A percentile compares a stretch with the other conserved stretches of the same genome.
Evolutionary conservation across 2,888 invertebrate species (phyloP).

Genomic region (Leptopilina myrica): DNA sequence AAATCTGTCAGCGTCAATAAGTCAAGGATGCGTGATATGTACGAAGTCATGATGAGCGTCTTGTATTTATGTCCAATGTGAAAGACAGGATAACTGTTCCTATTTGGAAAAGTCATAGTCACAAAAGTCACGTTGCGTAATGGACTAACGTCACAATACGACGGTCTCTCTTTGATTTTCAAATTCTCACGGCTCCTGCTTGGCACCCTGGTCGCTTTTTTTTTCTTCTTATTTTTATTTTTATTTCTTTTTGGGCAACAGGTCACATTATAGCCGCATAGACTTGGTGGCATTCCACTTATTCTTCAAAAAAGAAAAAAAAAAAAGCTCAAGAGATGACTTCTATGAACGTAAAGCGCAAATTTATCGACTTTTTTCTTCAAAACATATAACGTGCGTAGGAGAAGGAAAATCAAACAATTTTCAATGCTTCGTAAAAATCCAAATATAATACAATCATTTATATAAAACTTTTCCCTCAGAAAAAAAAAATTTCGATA

Average conservation of each 20-base stretch:
- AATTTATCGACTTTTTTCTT: conserved; percentile 47
- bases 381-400: neutral
- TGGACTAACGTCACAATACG: conserved; percentile 69
- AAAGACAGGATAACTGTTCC: conserved; percentile 53
- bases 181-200: conserved; percentile 70
- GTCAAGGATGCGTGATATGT: conserved; percentile 17
- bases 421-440: conserved; percentile 2
- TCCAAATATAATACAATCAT: neutral
- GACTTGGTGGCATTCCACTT: conserved; percentile 48
- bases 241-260: conserved; percentile 49
- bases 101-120: conserved; percentile 50
- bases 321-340: conserved; percentile 25
- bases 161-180: conserved; percentile 71
- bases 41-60: conserved; percentile 47
- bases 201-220: conserved; percentile 56
- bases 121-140: conserved; percentile 72
- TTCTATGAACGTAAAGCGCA: conserved; percentile 29
- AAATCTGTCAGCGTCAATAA: conserved; percentile 14
- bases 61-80: conserved; percentile 44
- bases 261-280: conserved; percentile 26
- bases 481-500: too few species aligned
- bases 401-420: conserved; percentile 9
- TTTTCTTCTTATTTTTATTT: conserved; percentile 22
- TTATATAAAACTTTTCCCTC: too few species aligned
- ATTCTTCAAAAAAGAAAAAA: neutral